A percentile compares a stretch with the other conserved stretches of the same genome.
Conservation (phyloP, 2,888 invertebrate genomes). For the Drosophila austrosaltans region DNA sequence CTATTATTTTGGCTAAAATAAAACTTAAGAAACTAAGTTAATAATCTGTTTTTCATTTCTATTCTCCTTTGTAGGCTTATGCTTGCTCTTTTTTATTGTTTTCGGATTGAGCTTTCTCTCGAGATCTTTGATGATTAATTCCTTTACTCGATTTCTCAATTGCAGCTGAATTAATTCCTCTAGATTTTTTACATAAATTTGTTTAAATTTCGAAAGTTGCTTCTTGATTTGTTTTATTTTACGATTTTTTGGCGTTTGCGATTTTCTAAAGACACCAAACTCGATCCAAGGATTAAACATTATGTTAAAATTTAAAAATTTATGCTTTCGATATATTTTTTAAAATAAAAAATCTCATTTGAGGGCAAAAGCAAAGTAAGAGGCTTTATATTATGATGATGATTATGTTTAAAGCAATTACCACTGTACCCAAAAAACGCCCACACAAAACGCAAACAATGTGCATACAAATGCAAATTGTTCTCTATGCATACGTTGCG, state of each 20-base stretch:
- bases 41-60: not conserved
- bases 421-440: slow-evolving; percentile 40
- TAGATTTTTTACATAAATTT: not conserved
- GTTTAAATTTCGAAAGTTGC: slow-evolving; percentile 15
- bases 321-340: slow-evolving; percentile 24
- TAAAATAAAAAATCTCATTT: slow-evolving; percentile 33
- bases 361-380: slow-evolving; percentile 59
- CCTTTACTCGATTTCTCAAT: slow-evolving; percentile 31
- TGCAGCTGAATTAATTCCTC: not conserved
- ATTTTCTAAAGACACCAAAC: slow-evolving; percentile 18
- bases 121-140: slow-evolving; percentile 43
- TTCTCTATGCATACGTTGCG: slow-evolving; percentile 69
- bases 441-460: slow-evolving; percentile 56
- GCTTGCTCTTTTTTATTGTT: not conserved
- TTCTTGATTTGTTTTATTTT: slow-evolving; percentile 14
- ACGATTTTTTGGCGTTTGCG: not conserved
- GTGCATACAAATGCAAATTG: slow-evolving; percentile 79
- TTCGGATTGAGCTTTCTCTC: not conserved
- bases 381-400: slow-evolving; percentile 56
- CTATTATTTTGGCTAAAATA: too few species aligned
- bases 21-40: too few species aligned
- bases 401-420: slow-evolving; percentile 79
- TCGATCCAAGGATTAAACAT: slow-evolving; percentile 45
- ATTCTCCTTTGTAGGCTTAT: not conserved
- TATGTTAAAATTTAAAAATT: not conserved